Evolutionary conservation across 2,888 invertebrate species (phyloP), one percentile per base, ranked within the genome.

Genomic region (Polydesmus complanatus): DNA sequence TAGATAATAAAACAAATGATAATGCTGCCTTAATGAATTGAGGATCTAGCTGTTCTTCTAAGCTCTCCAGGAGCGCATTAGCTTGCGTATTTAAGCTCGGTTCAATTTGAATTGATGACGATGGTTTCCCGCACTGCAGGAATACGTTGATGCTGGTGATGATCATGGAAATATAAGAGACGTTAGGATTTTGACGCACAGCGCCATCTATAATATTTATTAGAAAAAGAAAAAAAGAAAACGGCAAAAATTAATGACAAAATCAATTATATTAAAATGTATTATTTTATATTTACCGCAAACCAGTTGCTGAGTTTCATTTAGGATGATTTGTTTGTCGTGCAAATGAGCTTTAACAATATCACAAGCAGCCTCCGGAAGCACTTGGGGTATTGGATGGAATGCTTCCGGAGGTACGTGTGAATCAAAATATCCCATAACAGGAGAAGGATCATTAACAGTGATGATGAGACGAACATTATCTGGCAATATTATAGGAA

Each of bases 381-480:
- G 26, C 51, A 58, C 26, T 51, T 50, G 49, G 8, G 58, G 58
- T 26, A 58, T 51, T 25, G 25, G 21, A 14, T 51, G 49, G 51
- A 58, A 58, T 26, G 49, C 58, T 27, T 50, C 58, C 51, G 5
- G 37, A 14, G 5, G 5, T 51, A 11, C 51, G 5, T 14, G n/a
- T 21, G 27, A 37, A 27, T 11, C 21, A 19, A 60, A 54, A 27
- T 60, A 27, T 23, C 56, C 56, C 19, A 25, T 21, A 21, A 56
- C 23, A 56, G 71, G 71, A 64, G 74, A 75, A 72, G 79, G 79
- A 72, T 82, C 82, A 54, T 81, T 79, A 67, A 83, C 81, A 5
- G 87, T 86, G 68, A 88, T 74, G 62, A 91, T 81, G 68, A 91
- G 75, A 75, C 87, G 87, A 57, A 86, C 83, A 70, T 85, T 81